Evolutionary conservation across 2,888 invertebrate genomes (phyloP), one percentile per base, ranked within the genome.

Genomic region (Ceraclea dissimilis): DNA sequence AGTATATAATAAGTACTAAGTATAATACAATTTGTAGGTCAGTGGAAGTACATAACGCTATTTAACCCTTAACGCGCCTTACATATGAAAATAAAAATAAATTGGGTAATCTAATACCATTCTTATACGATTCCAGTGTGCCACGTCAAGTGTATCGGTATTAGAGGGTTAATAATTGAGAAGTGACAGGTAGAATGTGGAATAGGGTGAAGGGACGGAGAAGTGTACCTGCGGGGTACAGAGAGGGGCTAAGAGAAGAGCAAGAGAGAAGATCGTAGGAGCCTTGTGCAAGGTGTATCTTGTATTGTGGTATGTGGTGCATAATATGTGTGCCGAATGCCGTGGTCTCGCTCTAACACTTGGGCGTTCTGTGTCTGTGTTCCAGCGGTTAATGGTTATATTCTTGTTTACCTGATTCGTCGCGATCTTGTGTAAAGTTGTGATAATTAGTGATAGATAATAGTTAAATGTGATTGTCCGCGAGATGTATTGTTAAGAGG

Each of bases 401-500:
- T 26, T 51, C 20, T 39, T 39, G 39, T 39, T 39, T 39, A 39
- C 39, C 31, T 39, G 39, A 13, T 39, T 39, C 13, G 16, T 26
- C n/a, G 49, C 19, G 21, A 49, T n/a, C 16, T 47, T 17, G 4
- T 20, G 47, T 47, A 5, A 47, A 47, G 18, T 47, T 47, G 11
- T 11, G 16, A 11, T 47, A 18, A 47, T 17, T 17, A n/a, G 11
- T 11, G 16, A 11, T 47, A 18, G 19, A 47, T 20, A 19, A 18
- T 47, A 20, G 20, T 17, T 47, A 47, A 47, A 47, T 18, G 18
- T 47, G 18, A 47, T 47, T 53, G 43, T 51, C 44, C 47, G 46
- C 20, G 56, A 31, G 53, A 53, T 75, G 75, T 75, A 75, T 72
- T 74, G 73, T 70, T 52, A 67, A 70, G 69, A 71, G 72, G 71